Conservation (phyloP, 2,113 vertebrate species). For the Ursus arctos region DNA sequence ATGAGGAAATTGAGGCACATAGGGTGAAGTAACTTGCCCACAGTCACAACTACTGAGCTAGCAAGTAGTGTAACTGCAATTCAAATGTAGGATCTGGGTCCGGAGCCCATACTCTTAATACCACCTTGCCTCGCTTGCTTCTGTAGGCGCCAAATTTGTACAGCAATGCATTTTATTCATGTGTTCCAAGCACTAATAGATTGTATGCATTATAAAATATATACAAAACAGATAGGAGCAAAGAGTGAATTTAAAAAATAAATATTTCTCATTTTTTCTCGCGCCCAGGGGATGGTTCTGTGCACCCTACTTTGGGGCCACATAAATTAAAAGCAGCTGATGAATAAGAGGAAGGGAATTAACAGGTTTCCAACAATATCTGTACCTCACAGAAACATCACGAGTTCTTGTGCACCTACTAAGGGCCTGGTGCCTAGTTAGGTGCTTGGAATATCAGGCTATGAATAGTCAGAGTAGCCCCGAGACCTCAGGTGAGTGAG, state of each 20-base stretch:
- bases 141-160: background rate
- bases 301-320: background rate
- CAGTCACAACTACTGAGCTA: background rate
- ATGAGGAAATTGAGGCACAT: background rate
- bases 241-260: background rate
- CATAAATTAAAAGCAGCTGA: background rate
- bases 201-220: background rate
- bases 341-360: background rate
- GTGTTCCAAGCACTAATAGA: background rate
- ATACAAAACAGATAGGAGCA: background rate
- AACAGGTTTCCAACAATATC: background rate
- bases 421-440: background rate
- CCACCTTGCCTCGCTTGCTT: background rate
- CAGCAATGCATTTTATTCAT: background rate
- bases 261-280: background rate
- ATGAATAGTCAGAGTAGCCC: background rate
- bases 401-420: background rate
- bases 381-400: background rate
- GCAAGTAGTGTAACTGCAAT: background rate
- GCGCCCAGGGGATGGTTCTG: background rate
- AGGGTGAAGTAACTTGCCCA: background rate
- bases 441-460: background rate
- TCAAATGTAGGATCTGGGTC: background rate
- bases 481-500: background rate
- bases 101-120: background rate